Evolutionary conservation across 2,888 invertebrate species (phyloP).

Genomic region (Volucella zonaria): DNA sequence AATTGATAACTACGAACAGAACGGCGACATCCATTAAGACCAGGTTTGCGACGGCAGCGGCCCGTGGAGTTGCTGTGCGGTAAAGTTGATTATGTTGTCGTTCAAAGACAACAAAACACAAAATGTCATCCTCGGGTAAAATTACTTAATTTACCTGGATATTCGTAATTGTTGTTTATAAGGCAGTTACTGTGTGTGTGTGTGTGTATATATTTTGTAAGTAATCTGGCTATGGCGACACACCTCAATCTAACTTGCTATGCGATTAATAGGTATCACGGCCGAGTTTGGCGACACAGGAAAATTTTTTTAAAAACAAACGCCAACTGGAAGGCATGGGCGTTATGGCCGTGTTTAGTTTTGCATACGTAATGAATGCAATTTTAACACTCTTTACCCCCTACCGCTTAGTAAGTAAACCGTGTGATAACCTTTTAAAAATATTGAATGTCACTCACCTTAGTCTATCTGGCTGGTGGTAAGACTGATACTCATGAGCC

Average conservation of each 20-base stretch:
- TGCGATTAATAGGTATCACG: slow-evolving; percentile 33
- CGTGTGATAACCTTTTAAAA: slow-evolving; percentile 58
- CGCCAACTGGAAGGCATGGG: slow-evolving; percentile 42
- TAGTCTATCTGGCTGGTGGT: background rate
- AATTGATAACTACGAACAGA: slow-evolving; percentile 36
- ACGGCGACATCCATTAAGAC: slow-evolving; percentile 47
- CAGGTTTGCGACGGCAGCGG: slow-evolving; percentile 4
- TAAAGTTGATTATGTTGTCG: slow-evolving; percentile 68
- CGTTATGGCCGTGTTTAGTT: slow-evolving; percentile 61
- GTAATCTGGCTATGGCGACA: slow-evolving; percentile 18
- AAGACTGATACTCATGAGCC: slow-evolving; percentile 34
- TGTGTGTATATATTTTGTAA: no score
- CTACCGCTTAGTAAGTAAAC: slow-evolving; percentile 1
- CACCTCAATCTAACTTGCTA: slow-evolving; percentile 53
- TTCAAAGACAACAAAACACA: slow-evolving; percentile 48
- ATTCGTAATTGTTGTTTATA: slow-evolving; percentile 63
- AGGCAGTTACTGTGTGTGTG: slow-evolving; percentile 20
- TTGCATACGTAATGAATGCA: slow-evolving; percentile 69
- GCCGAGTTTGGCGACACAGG: background rate
- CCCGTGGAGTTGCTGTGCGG: slow-evolving; percentile 4
- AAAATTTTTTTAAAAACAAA: slow-evolving; percentile 1
- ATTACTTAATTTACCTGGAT: slow-evolving; percentile 70
- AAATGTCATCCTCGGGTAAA: slow-evolving; percentile 70
- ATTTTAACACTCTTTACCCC: slow-evolving; percentile 58
- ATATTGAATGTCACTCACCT: slow-evolving; percentile 62